Conservation (phyloP, 2,888 invertebrate species). For the Halocaridina rubra region DNA sequence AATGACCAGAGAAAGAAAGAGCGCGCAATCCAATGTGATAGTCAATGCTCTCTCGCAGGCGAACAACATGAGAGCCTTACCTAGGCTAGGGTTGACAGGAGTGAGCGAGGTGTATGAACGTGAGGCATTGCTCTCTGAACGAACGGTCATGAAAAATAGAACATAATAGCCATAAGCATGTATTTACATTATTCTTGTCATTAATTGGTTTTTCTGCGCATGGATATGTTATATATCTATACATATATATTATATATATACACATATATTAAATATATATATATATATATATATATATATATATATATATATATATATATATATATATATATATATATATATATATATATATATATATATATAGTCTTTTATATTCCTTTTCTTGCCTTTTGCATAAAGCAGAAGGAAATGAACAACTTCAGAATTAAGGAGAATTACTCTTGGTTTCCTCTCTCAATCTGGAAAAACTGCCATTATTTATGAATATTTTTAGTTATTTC, state of each 20-base stretch:
- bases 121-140: slow-evolving; percentile 70
- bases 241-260: neutral
- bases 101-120: slow-evolving; percentile 74
- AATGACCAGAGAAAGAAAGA: neutral
- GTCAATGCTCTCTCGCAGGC: neutral
- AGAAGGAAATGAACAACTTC: too few species aligned
- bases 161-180: too few species aligned
- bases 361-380: too few species aligned
- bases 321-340: slow-evolving; percentile 1
- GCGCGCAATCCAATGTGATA: neutral
- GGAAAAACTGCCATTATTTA: too few species aligned
- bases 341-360: slow-evolving; percentile 1
- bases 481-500: too few species aligned
- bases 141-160: too few species aligned
- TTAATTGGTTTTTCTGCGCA: too few species aligned
- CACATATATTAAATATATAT: neutral
- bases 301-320: neutral
- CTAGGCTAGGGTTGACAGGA: slow-evolving; percentile 71
- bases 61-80: slow-evolving; percentile 68
- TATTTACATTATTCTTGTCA: too few species aligned
- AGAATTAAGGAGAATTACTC: too few species aligned
- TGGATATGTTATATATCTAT: too few species aligned
- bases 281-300: neutral
- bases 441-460: too few species aligned
- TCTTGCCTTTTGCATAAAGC: too few species aligned